Percentiles rank a stretch among this genome's conserved stretches.
Evolutionary conservation across 2,888 invertebrate genomes (phyloP).

Genomic region (Gasteruption jaculator): DNA sequence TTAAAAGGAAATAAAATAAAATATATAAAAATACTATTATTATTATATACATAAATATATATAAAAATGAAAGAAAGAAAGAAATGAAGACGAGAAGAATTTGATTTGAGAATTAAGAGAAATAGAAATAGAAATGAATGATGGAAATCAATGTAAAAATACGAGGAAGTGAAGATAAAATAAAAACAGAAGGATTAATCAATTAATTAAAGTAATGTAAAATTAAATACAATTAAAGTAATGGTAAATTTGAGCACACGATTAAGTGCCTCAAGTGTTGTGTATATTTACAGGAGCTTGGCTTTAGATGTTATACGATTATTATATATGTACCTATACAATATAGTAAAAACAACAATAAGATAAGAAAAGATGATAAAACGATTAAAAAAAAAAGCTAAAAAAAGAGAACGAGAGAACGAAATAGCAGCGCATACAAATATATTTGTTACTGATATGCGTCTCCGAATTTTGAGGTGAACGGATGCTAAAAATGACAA

Average conservation of each 20-base stretch:
- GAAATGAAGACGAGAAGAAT: no score
- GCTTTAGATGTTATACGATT: slow-evolving; percentile 52
- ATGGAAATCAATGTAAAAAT: no score
- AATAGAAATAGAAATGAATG: no score
- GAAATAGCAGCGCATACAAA: slow-evolving; percentile 51
- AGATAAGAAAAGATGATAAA: slow-evolving; percentile 9
- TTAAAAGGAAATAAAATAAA: no score
- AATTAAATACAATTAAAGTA: slow-evolving; percentile 36
- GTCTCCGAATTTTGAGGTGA: slow-evolving; percentile 44
- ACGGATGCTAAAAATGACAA: slow-evolving; percentile 36
- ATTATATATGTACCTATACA: slow-evolving; percentile 50
- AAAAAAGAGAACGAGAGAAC: slow-evolving; percentile 15
- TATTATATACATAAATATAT: no score
- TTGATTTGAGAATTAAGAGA: no score
- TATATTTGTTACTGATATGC: slow-evolving; percentile 52
- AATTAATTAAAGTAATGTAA: no score
- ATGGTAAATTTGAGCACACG: slow-evolving; percentile 51
- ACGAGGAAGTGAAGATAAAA: no score
- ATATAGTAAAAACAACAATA: slow-evolving; percentile 37
- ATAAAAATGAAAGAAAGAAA: no score
- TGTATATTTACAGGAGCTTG: slow-evolving; percentile 53
- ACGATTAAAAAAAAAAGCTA: slow-evolving; percentile 4
- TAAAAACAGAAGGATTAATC: no score
- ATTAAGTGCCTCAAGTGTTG: slow-evolving; percentile 52
- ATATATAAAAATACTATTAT: no score